These are phyloP conservation scores for Aphelinus atriplicis DNA, from an alignment of 1,140 invertebrate species.

Conservation along the genomic window DNA sequence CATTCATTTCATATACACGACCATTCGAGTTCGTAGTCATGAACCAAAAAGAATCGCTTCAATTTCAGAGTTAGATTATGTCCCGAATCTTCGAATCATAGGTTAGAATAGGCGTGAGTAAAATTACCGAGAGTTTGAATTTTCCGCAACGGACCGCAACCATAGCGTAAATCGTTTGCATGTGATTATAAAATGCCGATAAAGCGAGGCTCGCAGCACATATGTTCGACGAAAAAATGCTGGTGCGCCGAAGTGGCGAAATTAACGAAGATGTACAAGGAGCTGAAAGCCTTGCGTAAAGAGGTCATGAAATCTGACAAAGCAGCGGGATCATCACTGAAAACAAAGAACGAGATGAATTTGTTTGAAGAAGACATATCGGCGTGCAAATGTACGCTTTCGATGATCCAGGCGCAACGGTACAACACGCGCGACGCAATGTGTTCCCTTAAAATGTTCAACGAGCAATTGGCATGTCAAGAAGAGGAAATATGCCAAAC, in stretches of 20 bases:
- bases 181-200: too few relatives aligned
- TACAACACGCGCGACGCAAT: not conserved
- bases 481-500: conserved; percentile 11
- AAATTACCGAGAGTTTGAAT: too few relatives aligned
- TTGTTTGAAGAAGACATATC: not conserved
- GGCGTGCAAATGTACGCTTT: not conserved
- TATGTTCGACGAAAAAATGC: not conserved
- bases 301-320: not conserved
- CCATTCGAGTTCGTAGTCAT: too few relatives aligned
- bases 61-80: too few relatives aligned
- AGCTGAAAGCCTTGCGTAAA: conserved; percentile 2
- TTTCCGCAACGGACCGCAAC: too few relatives aligned
- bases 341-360: not conserved
- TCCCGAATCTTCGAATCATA: too few relatives aligned
- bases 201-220: too few relatives aligned
- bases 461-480: not conserved
- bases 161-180: too few relatives aligned
- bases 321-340: too few relatives aligned
- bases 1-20: too few relatives aligned
- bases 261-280: not conserved
- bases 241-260: not conserved
- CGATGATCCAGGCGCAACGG: not conserved
- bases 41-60: too few relatives aligned
- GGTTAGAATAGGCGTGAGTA: too few relatives aligned
- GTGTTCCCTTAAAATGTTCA: not conserved